Percentiles rank a stretch among this genome's conserved stretches.
Evolutionary conservation across 2,113 vertebrate genomes (phyloP).

Genomic region (Pachyramphus minor): DNA sequence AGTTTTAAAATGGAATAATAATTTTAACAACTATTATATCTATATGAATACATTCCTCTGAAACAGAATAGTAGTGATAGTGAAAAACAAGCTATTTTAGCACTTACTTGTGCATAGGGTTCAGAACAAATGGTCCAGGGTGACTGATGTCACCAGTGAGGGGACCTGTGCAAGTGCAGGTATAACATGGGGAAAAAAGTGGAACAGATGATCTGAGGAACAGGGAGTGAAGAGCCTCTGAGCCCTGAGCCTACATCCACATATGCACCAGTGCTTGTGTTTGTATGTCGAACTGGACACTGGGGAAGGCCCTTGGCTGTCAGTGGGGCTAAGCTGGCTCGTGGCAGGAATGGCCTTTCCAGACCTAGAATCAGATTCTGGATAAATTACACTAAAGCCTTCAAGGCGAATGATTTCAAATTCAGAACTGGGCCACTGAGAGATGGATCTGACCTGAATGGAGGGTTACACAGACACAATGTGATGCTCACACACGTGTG

Average conservation of each 20-base stretch:
- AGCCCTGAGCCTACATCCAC: not conserved
- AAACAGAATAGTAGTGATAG: not conserved
- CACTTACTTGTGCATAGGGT: rapidly evolving
- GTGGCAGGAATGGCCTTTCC: not conserved
- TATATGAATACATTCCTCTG: not conserved
- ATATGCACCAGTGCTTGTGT: not conserved
- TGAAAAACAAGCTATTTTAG: not conserved
- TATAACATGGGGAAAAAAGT: too few species aligned
- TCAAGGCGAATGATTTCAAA: not conserved
- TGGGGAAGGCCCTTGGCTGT: not conserved
- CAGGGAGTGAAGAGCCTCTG: not conserved
- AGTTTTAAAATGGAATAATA: not conserved
- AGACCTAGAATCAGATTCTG: not conserved
- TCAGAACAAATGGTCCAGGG: not conserved
- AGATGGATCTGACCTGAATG: rapidly evolving
- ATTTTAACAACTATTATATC: not conserved
- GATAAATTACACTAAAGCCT: not conserved
- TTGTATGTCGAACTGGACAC: not conserved
- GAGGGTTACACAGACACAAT: rapidly evolving
- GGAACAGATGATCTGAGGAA: not conserved
- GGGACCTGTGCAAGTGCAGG: not conserved
- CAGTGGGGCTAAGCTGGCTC: not conserved
- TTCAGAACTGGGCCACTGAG: not conserved
- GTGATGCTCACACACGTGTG: rapidly evolving
- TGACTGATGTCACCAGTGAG: not conserved